Evolutionary conservation across 2,888 invertebrate species (phyloP).

Genomic region (Blastobasis adustella): DNA sequence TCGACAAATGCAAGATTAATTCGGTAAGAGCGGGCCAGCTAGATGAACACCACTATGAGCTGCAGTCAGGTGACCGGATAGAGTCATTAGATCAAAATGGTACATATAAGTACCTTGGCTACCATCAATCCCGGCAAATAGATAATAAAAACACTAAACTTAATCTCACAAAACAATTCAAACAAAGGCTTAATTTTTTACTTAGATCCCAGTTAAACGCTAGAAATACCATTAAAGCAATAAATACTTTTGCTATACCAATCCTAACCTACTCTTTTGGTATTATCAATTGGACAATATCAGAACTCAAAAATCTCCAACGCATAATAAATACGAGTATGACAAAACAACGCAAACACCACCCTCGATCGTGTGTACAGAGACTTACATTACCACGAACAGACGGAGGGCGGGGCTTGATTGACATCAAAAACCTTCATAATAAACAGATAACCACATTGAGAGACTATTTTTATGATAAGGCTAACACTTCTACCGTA

Average conservation of each 20-base stretch:
- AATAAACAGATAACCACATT: conserved; percentile 3
- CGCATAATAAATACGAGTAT: conserved; percentile 4
- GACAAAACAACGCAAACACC: neutral
- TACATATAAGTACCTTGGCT: neutral
- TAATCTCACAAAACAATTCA: neutral
- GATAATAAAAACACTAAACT: neutral
- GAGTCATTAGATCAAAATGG: neutral
- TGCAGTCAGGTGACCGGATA: neutral
- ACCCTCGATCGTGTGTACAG: conserved; percentile 7
- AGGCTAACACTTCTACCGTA: neutral
- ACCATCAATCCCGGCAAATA: neutral
- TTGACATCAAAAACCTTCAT: conserved; percentile 6
- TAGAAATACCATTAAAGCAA: neutral
- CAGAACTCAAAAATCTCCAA: neutral
- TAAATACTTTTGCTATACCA: neutral
- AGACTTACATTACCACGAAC: conserved; percentile 4
- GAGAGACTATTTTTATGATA: conserved; percentile 1
- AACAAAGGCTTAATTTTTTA: neutral
- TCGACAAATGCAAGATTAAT: conserved; percentile 4
- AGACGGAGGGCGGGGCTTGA: neutral
- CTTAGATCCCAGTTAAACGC: neutral
- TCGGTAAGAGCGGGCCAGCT: neutral
- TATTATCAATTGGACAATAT: conserved; percentile 1
- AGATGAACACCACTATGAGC: neutral
- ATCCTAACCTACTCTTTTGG: conserved; percentile 4